These are phyloP conservation scores for Pseudomyrmex concolor DNA, from an alignment of 1,140 invertebrate species.

Conservation along the genomic window DNA sequence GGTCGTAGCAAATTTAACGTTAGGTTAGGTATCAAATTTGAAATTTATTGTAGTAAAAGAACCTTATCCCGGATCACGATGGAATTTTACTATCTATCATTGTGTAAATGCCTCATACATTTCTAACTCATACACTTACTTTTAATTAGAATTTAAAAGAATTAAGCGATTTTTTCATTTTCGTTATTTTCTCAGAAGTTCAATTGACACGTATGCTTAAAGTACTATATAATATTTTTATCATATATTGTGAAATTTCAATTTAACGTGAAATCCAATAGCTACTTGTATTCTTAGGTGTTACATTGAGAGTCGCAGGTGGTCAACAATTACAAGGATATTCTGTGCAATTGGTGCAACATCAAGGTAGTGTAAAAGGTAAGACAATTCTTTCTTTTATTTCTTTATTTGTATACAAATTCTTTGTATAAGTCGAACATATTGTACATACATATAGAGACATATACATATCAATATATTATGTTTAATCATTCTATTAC, in stretches of 20 bases:
- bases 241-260: not conserved
- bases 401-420: not conserved
- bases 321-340: slow-evolving; percentile 85
- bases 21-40: not conserved
- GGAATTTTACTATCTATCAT: no score
- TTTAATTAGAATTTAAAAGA: not conserved
- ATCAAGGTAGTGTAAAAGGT: slow-evolving; percentile 87
- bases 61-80: slow-evolving; percentile 25
- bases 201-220: not conserved
- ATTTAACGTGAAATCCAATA: not conserved
- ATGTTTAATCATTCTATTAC: not conserved
- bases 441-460: not conserved
- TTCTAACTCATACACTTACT: no score
- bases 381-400: slow-evolving; percentile 12
- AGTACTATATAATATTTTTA: not conserved
- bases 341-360: slow-evolving; percentile 87
- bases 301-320: slow-evolving; percentile 84
- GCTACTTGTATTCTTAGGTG: slow-evolving; percentile 75
- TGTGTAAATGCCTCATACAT: no score
- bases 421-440: no score
- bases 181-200: not conserved
- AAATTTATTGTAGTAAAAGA: not conserved
- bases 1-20: slow-evolving; percentile 1
- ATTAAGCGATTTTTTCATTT: not conserved
- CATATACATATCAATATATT: not conserved